These are phyloP conservation scores for Drosophila pachea DNA, from an alignment of 1,140 invertebrate genomes.

Conservation along the genomic window DNA sequence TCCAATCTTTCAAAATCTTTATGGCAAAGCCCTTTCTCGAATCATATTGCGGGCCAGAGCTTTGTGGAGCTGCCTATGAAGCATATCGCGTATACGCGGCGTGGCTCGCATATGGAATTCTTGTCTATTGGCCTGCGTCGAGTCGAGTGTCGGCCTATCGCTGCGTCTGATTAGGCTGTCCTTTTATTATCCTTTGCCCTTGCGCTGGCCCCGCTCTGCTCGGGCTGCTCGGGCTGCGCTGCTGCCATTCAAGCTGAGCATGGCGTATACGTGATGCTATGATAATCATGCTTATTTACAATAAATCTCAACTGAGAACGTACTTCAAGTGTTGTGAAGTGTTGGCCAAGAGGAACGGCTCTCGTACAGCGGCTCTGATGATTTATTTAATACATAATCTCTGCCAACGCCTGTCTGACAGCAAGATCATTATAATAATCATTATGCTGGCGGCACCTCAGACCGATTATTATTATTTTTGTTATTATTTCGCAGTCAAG, in stretches of 20 bases:
- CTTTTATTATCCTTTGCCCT: slow-evolving; percentile 16
- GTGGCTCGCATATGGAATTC: slow-evolving; percentile 25
- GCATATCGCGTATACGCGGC: slow-evolving; percentile 25
- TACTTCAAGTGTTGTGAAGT: slow-evolving; percentile 60
- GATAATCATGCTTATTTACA: slow-evolving; percentile 76
- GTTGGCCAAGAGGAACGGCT: slow-evolving; percentile 48
- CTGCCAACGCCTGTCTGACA: slow-evolving; percentile 62
- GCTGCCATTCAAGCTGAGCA: slow-evolving; percentile 30
- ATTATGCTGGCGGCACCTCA: slow-evolving; percentile 71
- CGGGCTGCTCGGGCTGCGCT: background rate
- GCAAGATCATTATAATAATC: slow-evolving; percentile 60
- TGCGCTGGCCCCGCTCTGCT: background rate
- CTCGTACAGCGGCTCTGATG: slow-evolving; percentile 55
- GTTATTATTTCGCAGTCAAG: slow-evolving; percentile 45
- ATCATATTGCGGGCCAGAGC: background rate
- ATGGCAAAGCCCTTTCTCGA: too few relatives aligned
- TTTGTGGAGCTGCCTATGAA: background rate
- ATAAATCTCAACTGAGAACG: slow-evolving; percentile 63
- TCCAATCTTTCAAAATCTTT: too few relatives aligned
- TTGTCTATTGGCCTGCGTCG: slow-evolving; percentile 19
- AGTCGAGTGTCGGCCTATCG: slow-evolving; percentile 13
- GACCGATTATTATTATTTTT: slow-evolving; percentile 52
- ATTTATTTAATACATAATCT: slow-evolving; percentile 77
- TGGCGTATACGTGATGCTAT: slow-evolving; percentile 73
- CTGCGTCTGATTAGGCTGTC: slow-evolving; percentile 29